Conservation (phyloP, 2,797 vertebrate genomes). For the Gorsachius magnificus region DNA sequence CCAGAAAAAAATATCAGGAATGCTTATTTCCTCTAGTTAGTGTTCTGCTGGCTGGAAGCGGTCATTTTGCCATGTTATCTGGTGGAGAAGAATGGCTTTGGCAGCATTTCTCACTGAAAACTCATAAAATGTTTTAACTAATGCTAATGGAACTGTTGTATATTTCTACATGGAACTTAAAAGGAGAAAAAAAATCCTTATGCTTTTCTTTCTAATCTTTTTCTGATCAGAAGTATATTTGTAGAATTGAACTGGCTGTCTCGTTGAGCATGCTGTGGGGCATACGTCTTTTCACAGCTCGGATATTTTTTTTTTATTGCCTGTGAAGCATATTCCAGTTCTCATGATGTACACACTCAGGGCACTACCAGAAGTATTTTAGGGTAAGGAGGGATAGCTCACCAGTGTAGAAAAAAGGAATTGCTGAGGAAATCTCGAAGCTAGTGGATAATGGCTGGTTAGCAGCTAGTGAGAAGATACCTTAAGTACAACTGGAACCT, state of each 20-base stretch:
- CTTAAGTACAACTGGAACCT: not conserved
- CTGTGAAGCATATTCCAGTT: not conserved
- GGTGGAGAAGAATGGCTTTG: not conserved
- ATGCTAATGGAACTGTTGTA: not conserved
- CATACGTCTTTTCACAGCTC: not conserved
- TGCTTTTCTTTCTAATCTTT: not conserved
- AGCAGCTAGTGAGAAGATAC: not conserved
- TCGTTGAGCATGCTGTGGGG: not conserved
- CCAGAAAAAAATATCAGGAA: not conserved
- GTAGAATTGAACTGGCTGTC: not conserved
- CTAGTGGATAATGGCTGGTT: not conserved
- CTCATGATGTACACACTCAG: not conserved
- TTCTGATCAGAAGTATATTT: not conserved
- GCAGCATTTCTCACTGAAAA: not conserved
- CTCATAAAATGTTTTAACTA: not conserved
- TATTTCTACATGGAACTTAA: not conserved
- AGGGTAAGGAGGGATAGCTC: not conserved
- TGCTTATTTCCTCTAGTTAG: not conserved
- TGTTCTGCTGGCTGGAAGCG: not conserved
- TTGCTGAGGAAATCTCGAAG: not conserved
- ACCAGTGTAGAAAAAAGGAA: not conserved
- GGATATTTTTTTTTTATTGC: not conserved
- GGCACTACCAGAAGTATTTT: not conserved
- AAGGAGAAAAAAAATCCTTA: not conserved
- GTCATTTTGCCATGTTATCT: not conserved